Evolutionary conservation across 2,797 vertebrate genomes (phyloP).

Genomic region (Chrosomus eos): DNA sequence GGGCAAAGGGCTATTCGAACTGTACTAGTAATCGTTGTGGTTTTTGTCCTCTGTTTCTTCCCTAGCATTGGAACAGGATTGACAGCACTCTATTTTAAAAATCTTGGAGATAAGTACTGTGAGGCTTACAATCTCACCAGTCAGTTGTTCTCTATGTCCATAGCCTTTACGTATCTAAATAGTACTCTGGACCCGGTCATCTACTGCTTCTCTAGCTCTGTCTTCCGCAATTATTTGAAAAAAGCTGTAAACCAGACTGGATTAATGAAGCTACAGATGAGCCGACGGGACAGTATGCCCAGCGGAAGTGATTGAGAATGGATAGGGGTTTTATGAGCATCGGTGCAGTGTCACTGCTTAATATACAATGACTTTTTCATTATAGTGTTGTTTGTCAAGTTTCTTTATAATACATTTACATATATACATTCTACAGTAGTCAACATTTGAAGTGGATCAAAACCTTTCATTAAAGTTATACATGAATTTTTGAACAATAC

Average conservation of each 20-base stretch:
- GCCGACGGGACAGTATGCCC: slow-evolving; percentile 29
- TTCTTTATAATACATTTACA: not conserved
- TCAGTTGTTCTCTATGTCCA: slow-evolving; percentile 67
- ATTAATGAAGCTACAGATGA: slow-evolving; percentile 51
- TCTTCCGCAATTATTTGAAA: slow-evolving; percentile 66
- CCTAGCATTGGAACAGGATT: slow-evolving; percentile 73
- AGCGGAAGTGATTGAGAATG: slow-evolving; percentile 19
- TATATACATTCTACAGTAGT: no score
- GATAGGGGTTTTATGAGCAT: not conserved
- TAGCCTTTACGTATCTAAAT: slow-evolving; percentile 78
- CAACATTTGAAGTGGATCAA: no score
- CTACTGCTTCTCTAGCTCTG: slow-evolving; percentile 76
- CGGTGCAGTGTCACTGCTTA: not conserved
- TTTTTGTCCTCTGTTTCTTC: slow-evolving; percentile 79
- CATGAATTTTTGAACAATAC: no score
- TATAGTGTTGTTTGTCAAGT: not conserved
- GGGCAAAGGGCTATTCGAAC: slow-evolving; percentile 63
- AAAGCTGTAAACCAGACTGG: slow-evolving; percentile 46
- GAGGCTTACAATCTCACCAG: not conserved
- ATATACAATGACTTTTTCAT: not conserved
- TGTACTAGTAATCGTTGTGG: slow-evolving; percentile 60
- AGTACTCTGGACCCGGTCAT: slow-evolving; percentile 76
- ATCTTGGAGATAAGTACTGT: not conserved
- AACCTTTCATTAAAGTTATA: no score
- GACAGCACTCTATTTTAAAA: slow-evolving; percentile 28